A percentile compares a stretch with the other conserved stretches of the same genome.
Conservation (phyloP, 2,888 invertebrate genomes). For the Sceliomorpha sp. region DNA sequence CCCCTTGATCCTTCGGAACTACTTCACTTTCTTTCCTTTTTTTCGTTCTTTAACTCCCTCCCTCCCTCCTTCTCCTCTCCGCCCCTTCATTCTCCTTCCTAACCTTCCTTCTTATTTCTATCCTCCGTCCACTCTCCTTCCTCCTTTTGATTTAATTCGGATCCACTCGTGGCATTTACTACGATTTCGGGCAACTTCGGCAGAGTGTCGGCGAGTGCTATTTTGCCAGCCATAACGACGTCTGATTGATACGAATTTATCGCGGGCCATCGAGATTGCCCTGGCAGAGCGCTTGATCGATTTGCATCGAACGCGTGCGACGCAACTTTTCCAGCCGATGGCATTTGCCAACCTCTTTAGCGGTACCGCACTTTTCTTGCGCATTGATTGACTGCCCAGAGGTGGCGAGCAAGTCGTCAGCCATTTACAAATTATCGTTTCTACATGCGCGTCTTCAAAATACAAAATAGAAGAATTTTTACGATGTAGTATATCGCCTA, state of each 20-base stretch:
- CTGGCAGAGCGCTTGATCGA: constrained; percentile 63
- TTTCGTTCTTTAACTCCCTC: constrained; percentile 21
- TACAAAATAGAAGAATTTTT: too few relatives aligned
- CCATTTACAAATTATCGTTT: too few relatives aligned
- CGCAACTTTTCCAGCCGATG: background rate
- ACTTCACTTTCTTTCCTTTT: constrained; percentile 7
- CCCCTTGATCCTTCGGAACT: constrained; percentile 44
- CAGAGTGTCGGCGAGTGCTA: constrained; percentile 58
- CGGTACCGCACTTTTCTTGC: too few relatives aligned
- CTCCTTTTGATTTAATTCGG: constrained; percentile 27
- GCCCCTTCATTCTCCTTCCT: constrained; percentile 13
- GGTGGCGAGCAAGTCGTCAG: too few relatives aligned
- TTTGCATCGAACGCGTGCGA: constrained; percentile 34
- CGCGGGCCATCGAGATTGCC: constrained; percentile 61
- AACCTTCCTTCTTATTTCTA: constrained; percentile 27
- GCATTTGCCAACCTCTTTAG: too few relatives aligned
- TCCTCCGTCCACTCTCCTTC: constrained; percentile 26
- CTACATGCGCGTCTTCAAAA: too few relatives aligned
- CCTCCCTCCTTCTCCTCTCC: constrained; percentile 6
- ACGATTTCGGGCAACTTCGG: constrained; percentile 53
- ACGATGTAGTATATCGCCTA: too few relatives aligned
- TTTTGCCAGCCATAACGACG: constrained; percentile 42
- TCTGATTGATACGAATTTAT: constrained; percentile 74
- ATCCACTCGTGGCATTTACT: constrained; percentile 33
- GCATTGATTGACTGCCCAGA: too few relatives aligned